Conservation (phyloP, 2,113 vertebrate species). For the Falco punctatus region DNA sequence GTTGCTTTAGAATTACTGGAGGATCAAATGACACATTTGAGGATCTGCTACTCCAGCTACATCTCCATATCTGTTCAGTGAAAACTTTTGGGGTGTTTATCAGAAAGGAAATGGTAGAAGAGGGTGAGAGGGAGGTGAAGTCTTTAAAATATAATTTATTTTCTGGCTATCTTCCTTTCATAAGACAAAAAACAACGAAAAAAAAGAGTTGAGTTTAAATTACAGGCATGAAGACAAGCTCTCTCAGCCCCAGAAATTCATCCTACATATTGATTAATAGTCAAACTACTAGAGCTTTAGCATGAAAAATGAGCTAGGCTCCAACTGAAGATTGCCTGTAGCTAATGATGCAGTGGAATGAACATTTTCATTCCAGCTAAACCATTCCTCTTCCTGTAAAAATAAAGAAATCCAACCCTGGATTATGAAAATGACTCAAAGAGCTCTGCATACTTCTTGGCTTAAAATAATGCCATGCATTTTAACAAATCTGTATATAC, state of each 20-base stretch:
- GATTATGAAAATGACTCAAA: conserved; percentile 8
- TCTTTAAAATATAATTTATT: conserved; percentile 24
- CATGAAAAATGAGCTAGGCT: conserved; percentile 45
- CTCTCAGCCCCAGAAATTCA: conserved; percentile 23
- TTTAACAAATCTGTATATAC: background rate
- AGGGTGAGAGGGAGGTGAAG: background rate
- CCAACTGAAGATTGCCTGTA: conserved; percentile 37
- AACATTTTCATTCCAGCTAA: conserved; percentile 52
- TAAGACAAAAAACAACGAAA: background rate
- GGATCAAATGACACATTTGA: background rate
- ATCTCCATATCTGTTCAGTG: background rate
- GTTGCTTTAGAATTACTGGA: background rate
- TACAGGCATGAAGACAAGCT: conserved; percentile 24
- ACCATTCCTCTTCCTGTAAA: conserved; percentile 43
- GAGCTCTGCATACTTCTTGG: background rate
- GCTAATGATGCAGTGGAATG: conserved; percentile 51
- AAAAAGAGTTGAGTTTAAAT: background rate
- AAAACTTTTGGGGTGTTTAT: conserved; percentile 8
- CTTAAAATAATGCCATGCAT: background rate
- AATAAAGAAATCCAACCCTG: conserved; percentile 46
- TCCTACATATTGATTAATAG: conserved; percentile 40
- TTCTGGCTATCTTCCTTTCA: conserved; percentile 37
- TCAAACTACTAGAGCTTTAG: conserved; percentile 15
- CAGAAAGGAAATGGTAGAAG: background rate
- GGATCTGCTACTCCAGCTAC: background rate